These are phyloP conservation scores for Eubucco bourcierii DNA, from an alignment of 2,113 vertebrate species.

Conservation along the genomic window DNA sequence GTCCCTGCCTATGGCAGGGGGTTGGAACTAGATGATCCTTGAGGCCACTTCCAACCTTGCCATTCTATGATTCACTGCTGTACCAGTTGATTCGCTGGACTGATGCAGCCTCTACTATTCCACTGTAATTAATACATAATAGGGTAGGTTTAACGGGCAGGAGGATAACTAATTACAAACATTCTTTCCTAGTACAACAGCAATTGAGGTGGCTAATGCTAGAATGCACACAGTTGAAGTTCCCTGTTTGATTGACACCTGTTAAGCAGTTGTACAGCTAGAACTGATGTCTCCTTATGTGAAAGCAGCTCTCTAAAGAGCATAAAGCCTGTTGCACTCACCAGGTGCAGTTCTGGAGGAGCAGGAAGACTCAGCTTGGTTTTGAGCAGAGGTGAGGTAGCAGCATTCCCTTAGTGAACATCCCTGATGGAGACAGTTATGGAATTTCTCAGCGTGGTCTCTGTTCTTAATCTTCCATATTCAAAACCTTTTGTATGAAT, in stretches of 20 bases:
- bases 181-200: not conserved
- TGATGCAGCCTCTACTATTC: not conserved
- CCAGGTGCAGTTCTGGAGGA: not conserved
- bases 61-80: not conserved
- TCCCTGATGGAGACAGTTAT: not conserved
- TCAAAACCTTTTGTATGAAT: not conserved
- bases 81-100: not conserved
- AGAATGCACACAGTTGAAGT: not conserved
- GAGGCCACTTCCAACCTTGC: too few species aligned
- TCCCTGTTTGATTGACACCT: not conserved
- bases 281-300: not conserved
- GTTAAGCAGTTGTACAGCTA: not conserved
- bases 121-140: not conserved
- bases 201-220: not conserved
- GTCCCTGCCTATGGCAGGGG: too few species aligned
- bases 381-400: not conserved
- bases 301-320: not conserved
- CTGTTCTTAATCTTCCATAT: not conserved
- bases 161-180: not conserved
- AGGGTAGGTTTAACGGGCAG: not conserved
- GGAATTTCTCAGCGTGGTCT: not conserved
- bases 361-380: not conserved
- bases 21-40: too few species aligned
- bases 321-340: not conserved
- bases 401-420: not conserved